These are phyloP conservation scores for Allobates femoralis DNA, from an alignment of 2,797 vertebrate species.

Conservation along the genomic window DNA sequence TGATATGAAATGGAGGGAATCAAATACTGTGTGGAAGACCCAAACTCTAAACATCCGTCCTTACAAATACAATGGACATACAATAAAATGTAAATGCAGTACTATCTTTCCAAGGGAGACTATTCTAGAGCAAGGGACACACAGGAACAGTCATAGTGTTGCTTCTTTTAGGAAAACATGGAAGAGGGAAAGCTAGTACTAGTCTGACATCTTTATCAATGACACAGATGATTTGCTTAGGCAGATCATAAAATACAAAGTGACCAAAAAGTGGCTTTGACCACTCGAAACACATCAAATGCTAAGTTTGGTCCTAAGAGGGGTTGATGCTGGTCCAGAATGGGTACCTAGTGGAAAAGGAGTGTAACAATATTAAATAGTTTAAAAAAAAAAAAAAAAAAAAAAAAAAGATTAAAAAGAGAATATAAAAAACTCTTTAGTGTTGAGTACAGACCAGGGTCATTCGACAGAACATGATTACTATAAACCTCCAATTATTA, in stretches of 20 bases:
- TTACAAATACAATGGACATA: conserved; percentile 49
- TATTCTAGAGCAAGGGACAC: conserved; percentile 6
- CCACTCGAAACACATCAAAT: conserved; percentile 11
- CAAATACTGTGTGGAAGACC: conserved; percentile 55
- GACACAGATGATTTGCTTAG: conserved; percentile 2
- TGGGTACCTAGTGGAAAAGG: conserved; percentile 10
- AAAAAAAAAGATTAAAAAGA: neutral
- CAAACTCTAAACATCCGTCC: conserved; percentile 44
- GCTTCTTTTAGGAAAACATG: neutral
- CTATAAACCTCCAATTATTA: neutral
- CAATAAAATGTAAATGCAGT: conserved; percentile 40
- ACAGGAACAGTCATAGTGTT: conserved; percentile 31
- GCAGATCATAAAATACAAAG: conserved; percentile 35
- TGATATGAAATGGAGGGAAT: conserved; percentile 57
- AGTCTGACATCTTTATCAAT: neutral
- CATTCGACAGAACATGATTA: neutral
- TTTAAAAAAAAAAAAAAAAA: neutral
- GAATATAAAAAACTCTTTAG: neutral
- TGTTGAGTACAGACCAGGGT: conserved; percentile 29
- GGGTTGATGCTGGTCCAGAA: conserved; percentile 11
- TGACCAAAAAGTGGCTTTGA: neutral
- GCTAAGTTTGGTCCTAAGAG: conserved; percentile 55
- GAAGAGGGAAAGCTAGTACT: neutral
- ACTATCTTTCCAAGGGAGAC: conserved; percentile 1
- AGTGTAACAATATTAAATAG: conserved; percentile 13